Percentiles rank a stretch among this genome's conserved stretches.
Evolutionary conservation across 2,888 invertebrate species (phyloP).

Genomic region (Palloptera scutellata): DNA sequence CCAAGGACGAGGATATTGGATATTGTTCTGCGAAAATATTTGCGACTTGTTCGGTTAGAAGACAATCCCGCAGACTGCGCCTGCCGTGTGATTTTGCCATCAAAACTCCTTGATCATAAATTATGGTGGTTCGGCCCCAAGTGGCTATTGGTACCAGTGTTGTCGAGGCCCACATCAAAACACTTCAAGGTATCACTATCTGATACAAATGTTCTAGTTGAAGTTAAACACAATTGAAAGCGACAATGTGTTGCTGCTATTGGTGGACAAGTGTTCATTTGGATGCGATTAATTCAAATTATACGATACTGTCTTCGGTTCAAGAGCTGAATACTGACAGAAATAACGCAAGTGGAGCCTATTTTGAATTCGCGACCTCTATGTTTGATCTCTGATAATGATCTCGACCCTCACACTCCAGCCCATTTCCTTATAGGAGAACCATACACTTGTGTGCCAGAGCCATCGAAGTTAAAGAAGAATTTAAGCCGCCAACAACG

Average conservation of each 20-base stretch:
- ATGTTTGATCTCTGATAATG: not conserved
- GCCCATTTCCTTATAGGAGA: slow-evolving; percentile 34
- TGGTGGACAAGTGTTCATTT: not conserved
- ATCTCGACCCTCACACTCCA: slow-evolving; percentile 20
- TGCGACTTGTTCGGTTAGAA: slow-evolving; percentile 34
- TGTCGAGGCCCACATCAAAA: not conserved
- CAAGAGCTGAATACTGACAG: too few species aligned
- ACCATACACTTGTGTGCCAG: slow-evolving; percentile 25
- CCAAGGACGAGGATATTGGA: slow-evolving; percentile 37
- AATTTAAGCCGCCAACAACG: slow-evolving; percentile 14
- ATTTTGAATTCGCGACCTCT: not conserved
- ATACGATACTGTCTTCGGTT: not conserved
- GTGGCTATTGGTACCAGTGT: slow-evolving; percentile 22
- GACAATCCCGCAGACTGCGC: slow-evolving; percentile 41
- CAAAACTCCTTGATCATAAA: slow-evolving; percentile 19
- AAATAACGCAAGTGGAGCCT: too few species aligned
- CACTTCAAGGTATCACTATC: not conserved
- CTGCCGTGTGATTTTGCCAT: slow-evolving; percentile 35
- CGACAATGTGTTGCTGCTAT: not conserved
- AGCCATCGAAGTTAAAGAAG: slow-evolving; percentile 17
- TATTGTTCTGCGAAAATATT: slow-evolving; percentile 26
- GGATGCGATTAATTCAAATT: not conserved
- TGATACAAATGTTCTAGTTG: not conserved
- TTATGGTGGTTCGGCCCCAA: slow-evolving; percentile 40
- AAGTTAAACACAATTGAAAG: not conserved